phyloP scores from a whole-genome alignment of 2,113 vertebrate species.

The Vireo altiloquus region DNA sequence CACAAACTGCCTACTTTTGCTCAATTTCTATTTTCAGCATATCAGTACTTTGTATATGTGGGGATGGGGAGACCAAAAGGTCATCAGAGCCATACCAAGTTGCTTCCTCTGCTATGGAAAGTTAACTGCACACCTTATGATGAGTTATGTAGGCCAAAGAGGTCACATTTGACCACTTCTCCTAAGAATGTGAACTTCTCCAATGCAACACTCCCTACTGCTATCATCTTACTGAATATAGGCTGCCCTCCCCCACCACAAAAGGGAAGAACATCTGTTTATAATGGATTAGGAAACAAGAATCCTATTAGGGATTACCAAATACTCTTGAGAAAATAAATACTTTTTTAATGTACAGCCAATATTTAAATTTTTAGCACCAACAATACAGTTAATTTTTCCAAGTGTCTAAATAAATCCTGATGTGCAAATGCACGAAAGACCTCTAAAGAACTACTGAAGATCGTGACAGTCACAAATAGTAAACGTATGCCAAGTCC shows the following conservation, averaged over 20 bases:
- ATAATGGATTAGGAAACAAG: conserved; percentile 18
- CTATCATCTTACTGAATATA: neutral
- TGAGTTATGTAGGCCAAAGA: neutral
- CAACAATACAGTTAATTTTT: neutral
- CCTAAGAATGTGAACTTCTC: neutral
- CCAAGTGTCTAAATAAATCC: neutral
- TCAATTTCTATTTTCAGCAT: neutral
- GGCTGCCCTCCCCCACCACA: neutral
- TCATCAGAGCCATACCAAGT: neutral
- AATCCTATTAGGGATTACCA: conserved; percentile 23
- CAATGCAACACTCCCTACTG: neutral
- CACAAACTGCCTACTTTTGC: neutral
- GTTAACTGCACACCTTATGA: neutral
- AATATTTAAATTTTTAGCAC: neutral
- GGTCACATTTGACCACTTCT: neutral
- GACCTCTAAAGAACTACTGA: neutral
- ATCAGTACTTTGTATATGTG: neutral
- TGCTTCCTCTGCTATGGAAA: neutral
- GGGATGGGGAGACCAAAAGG: neutral
- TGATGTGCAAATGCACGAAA: neutral
- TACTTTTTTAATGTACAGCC: neutral
- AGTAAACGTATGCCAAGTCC: accelerated
- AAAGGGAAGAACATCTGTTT: conserved; percentile 15
- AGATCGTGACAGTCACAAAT: neutral
- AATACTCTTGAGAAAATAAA: neutral